These are phyloP conservation scores for Caenorhabditis sp. DNA, from an alignment of 2,888 invertebrate genomes.

Conservation along the genomic window DNA sequence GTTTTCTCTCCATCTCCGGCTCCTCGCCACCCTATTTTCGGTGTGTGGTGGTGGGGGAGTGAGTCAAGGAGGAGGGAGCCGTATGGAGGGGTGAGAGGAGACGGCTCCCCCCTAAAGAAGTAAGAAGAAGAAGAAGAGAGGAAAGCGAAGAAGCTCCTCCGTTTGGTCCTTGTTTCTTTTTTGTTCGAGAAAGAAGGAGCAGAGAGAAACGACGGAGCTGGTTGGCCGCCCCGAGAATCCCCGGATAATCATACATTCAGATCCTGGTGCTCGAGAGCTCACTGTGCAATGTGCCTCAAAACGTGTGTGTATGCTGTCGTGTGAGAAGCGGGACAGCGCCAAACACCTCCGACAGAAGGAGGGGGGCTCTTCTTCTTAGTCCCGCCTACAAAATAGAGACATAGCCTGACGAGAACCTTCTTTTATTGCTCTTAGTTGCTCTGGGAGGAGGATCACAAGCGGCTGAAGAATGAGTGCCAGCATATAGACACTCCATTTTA, in stretches of 20 bases:
- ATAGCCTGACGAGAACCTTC: conserved; percentile 10
- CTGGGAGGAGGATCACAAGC: background rate
- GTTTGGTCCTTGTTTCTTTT: conserved; percentile 18
- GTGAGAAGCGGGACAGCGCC: conserved; percentile 6
- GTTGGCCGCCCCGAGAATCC: conserved; percentile 10
- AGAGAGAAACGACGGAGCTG: background rate
- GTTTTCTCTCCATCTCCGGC: conserved; percentile 10
- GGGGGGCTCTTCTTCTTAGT: conserved; percentile 23
- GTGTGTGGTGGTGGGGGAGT: conserved; percentile 16
- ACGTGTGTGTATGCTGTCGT: background rate
- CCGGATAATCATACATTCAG: conserved; percentile 39
- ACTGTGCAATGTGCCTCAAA: background rate
- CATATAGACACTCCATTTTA: too few relatives aligned
- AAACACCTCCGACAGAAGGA: conserved; percentile 36
- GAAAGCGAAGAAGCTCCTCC: conserved; percentile 19
- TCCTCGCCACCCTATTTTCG: conserved; percentile 21
- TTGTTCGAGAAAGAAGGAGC: conserved; percentile 2
- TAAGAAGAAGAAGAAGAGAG: background rate
- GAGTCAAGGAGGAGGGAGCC: too few relatives aligned
- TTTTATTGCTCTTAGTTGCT: background rate
- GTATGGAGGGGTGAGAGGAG: background rate
- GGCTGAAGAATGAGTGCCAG: too few relatives aligned
- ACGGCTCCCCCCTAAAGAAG: conserved; percentile 3
- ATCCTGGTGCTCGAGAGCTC: conserved; percentile 7
- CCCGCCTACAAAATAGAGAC: conserved; percentile 33